Evolutionary conservation across 92 coral and sea anemone species (phyloP).

Genomic region (Plumapathes pennacea): DNA sequence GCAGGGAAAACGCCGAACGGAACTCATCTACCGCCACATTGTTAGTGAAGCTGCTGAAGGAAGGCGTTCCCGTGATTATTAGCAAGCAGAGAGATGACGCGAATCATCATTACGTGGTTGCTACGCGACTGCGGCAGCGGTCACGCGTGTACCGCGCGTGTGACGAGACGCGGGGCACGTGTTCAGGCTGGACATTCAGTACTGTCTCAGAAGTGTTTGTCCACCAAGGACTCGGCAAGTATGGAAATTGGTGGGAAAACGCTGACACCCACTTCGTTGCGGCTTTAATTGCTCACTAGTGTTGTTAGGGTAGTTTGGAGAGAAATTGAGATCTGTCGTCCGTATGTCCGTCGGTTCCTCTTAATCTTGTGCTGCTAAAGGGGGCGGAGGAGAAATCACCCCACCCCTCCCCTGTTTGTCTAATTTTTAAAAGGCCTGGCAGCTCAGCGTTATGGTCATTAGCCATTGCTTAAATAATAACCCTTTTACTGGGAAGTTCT

Average conservation of each 20-base stretch:
- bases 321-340: too few relatives aligned
- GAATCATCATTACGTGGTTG: slow-evolving; percentile 63
- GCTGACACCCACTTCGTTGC: slow-evolving; percentile 62
- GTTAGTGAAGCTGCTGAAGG: slow-evolving; percentile 31
- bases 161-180: slow-evolving; percentile 5
- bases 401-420: too few relatives aligned
- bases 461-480: too few relatives aligned
- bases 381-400: too few relatives aligned
- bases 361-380: too few relatives aligned
- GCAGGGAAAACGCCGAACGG: slow-evolving; percentile 1
- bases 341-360: too few relatives aligned
- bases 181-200: slow-evolving; percentile 52
- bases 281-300: too few relatives aligned
- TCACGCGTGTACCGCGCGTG: slow-evolving; percentile 51
- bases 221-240: slow-evolving; percentile 47
- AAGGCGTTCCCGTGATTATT: slow-evolving; percentile 70
- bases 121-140: slow-evolving; percentile 60
- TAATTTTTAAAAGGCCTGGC: too few relatives aligned
- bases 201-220: slow-evolving; percentile 45
- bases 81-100: slow-evolving; percentile 37
- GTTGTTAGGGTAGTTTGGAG: too few relatives aligned
- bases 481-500: too few relatives aligned
- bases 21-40: not conserved
- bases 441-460: too few relatives aligned
- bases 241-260: slow-evolving; percentile 53